Base-by-base conservation (phyloP, 2,888 invertebrate genomes). In the Diloba caeruleocephala region DNA sequence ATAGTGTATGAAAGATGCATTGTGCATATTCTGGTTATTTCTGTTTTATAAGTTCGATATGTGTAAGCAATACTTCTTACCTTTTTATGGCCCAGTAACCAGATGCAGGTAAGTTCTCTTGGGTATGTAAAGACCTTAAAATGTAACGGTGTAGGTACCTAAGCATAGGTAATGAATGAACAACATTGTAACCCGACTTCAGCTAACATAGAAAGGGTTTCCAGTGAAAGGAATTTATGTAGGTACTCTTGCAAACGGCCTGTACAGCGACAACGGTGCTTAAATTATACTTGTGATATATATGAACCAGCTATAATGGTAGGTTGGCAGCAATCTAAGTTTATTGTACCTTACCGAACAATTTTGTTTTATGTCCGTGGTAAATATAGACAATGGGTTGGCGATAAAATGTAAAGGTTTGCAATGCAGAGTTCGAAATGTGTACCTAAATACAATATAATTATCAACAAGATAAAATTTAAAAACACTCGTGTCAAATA, bases 181-280 rank as follows among this genome's bases (percentile, higher is more conserved):
- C 73, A 67, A 72, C 73, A 73, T 57, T 73, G 71, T 72, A 41
- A 42, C 59, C 44, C 26, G 37, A 44, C 46, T 70, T 66, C 64
- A 61, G 67, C 48, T 57, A 51, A 58, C 60, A 70, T 69, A 64
- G 74, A 74, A 71, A 64, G 70, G 76, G 68, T 73, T 71, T 74
- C 64, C 53, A 64, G 69, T 67, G 71, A 76, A 75, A 76, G 73
- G 76, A 78, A 79, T 78, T 81, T 79, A 81, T 79, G 76, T 61
- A 54, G 56, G 67, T 72, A 78, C 72, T 76, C 70, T 69, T 50
- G 59, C 67, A 65, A 69, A 66, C 46, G 43, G 52, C 52, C 36
- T 45, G 36, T 50, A 54, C 25, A 32, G 48, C 38, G 37, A 44
- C 56, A 46, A 54, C 54, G 43, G 64, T 41, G 54, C 34, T 66